Conservation (phyloP, 2,888 invertebrate species). For the Dyspetes luteomarginatus region DNA sequence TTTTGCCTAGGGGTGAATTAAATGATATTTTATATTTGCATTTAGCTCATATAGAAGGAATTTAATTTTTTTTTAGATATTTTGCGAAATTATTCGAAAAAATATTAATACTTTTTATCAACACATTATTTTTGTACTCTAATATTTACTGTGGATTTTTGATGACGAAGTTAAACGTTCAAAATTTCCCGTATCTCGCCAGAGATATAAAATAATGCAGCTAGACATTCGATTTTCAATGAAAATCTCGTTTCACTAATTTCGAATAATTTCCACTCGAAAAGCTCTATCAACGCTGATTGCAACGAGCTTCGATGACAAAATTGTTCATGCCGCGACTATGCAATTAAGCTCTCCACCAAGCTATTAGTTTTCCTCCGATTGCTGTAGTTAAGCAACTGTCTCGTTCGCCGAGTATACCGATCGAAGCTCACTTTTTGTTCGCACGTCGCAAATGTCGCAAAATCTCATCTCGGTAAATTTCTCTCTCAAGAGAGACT, state of each 20-base stretch:
- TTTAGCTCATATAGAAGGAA: no score
- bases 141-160: no score
- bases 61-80: no score
- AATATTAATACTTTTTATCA: no score
- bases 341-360: slow-evolving; percentile 35
- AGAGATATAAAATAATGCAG: background rate
- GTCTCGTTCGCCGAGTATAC: background rate
- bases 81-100: no score
- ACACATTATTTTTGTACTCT: no score
- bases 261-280: slow-evolving; percentile 29
- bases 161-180: no score
- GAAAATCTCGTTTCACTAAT: slow-evolving; percentile 8
- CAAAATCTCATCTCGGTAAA: background rate
- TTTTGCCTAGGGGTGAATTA: no score
- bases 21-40: no score
- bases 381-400: slow-evolving; percentile 9
- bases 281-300: slow-evolving; percentile 43
- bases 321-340: slow-evolving; percentile 25
- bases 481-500: no score
- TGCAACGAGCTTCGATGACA: slow-evolving; percentile 41
- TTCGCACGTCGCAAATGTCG: background rate
- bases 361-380: slow-evolving; percentile 28
- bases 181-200: background rate
- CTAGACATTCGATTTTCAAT: slow-evolving; percentile 5
- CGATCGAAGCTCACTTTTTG: background rate